Conservation (phyloP, 2,113 vertebrate species). For the Anolis carolinensis region DNA sequence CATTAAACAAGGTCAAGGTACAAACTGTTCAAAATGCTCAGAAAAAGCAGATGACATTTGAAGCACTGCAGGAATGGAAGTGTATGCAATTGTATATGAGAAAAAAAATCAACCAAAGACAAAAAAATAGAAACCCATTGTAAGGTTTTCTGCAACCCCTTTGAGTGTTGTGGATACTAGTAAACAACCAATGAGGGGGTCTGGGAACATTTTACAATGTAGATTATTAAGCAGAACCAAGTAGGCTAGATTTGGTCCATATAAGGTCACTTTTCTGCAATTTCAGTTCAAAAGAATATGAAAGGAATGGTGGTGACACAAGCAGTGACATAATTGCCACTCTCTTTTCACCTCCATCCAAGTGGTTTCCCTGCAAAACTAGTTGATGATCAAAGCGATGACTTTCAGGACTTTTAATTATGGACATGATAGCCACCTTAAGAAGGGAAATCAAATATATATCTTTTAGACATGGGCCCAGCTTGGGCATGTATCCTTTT, state of each 20-base stretch:
- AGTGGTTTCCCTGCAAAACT: not conserved
- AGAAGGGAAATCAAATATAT: not conserved
- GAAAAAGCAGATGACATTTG: conserved; percentile 54
- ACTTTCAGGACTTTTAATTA: not conserved
- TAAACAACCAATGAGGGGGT: not conserved
- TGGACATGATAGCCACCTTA: not conserved
- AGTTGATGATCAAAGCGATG: not conserved
- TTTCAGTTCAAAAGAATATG: not conserved
- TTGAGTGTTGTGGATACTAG: not conserved
- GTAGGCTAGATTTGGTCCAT: not conserved
- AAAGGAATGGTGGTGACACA: not conserved
- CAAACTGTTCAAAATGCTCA: conserved; percentile 43
- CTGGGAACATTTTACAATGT: not conserved
- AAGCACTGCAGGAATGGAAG: conserved; percentile 18
- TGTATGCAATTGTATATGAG: not conserved
- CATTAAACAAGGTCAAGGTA: conserved; percentile 50
- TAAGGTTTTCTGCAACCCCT: not conserved
- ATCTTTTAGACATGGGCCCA: too few species aligned
- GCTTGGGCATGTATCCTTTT: conserved; percentile 1
- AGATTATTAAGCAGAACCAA: not conserved
- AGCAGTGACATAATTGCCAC: not conserved
- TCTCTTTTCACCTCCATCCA: not conserved
- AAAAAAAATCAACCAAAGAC: not conserved
- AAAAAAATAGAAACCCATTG: not conserved
- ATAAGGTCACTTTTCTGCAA: not conserved